Percentiles rank a stretch among this genome's conserved stretches.
Conservation (phyloP, 2,113 vertebrate species). For the Hypanus sabinus region DNA sequence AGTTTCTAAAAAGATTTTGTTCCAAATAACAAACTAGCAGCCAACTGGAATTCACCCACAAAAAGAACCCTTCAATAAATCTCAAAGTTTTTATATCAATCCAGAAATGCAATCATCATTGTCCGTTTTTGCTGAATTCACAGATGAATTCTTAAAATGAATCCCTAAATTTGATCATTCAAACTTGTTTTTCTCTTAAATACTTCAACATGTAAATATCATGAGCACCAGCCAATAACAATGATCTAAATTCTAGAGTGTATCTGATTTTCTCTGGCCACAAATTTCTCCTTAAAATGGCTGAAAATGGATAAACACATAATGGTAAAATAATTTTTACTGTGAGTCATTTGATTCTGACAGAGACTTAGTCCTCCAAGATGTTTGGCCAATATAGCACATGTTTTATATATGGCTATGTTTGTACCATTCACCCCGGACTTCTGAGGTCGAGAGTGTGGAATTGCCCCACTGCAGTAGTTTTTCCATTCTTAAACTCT, state of each 20-base stretch:
- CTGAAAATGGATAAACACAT: background rate
- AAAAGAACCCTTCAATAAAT: background rate
- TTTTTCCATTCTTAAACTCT: too few species aligned
- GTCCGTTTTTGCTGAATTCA: background rate
- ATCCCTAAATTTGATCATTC: background rate
- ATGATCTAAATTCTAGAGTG: background rate
- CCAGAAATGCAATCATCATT: background rate
- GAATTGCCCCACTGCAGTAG: too few species aligned
- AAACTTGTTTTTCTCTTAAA: background rate
- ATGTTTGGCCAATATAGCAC: background rate
- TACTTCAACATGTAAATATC: background rate
- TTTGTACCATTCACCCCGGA: too few species aligned
- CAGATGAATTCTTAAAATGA: background rate
- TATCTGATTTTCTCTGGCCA: background rate
- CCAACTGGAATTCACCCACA: background rate
- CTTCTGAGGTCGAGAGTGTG: too few species aligned
- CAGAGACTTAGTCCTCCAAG: background rate
- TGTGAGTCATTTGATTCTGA: background rate
- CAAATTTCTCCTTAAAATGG: background rate
- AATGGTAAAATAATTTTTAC: background rate
- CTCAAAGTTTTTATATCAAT: background rate
- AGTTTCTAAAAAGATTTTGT: background rate
- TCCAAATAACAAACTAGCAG: background rate
- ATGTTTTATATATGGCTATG: background rate
- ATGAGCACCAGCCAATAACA: background rate